phyloP scores from a whole-genome alignment of 2,797 vertebrate genomes.

The Sebastiscus tertius region DNA sequence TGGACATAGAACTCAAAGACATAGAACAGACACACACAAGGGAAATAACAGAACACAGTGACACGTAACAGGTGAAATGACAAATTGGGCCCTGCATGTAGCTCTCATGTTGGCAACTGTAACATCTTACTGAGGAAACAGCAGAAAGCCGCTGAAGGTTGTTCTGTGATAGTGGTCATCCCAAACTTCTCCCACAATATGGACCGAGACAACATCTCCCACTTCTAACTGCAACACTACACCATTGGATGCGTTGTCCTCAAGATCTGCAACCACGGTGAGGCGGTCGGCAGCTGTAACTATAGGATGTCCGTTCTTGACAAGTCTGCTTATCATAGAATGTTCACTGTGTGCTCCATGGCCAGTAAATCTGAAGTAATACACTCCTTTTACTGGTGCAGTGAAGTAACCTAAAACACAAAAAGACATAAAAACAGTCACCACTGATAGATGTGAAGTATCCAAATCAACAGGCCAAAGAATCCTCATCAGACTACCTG shows the following conservation, averaged over 20 bases:
- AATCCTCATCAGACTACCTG: slow-evolving; percentile 14
- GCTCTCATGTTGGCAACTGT: background rate
- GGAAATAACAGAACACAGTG: no score
- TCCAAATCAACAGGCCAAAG: background rate
- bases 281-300: background rate
- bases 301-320: background rate
- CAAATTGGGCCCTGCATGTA: no score
- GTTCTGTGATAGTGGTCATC: slow-evolving; percentile 47
- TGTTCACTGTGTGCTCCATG: rapidly evolving
- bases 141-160: slow-evolving; percentile 54
- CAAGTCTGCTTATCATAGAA: rapidly evolving
- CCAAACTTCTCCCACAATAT: rapidly evolving
- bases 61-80: no score
- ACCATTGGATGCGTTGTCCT: slow-evolving; percentile 40
- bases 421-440: background rate
- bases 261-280: background rate
- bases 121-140: slow-evolving; percentile 32
- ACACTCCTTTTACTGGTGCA: slow-evolving; percentile 41
- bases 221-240: slow-evolving; percentile 32
- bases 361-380: slow-evolving; percentile 46
- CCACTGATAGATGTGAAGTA: background rate
- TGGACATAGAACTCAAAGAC: no score
- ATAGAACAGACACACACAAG: no score
- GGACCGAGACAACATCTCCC: slow-evolving; percentile 34
- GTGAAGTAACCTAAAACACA: slow-evolving; percentile 41